Evolutionary conservation across 2,113 vertebrate genomes (phyloP).

Genomic region (Eulemur rufifrons): DNA sequence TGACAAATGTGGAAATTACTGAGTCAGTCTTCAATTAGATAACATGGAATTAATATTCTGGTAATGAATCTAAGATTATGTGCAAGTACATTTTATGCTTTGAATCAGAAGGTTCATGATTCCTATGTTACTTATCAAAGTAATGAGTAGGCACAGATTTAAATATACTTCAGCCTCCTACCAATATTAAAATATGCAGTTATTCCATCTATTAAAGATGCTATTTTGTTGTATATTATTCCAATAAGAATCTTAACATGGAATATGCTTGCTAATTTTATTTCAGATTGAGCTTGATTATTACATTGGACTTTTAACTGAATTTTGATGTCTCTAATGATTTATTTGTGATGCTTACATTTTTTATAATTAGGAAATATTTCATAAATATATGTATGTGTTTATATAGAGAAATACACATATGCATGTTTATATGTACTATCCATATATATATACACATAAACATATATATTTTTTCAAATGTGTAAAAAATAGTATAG

Average conservation of each 20-base stretch:
- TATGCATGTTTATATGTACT: neutral
- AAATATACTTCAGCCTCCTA: neutral
- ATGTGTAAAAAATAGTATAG: neutral
- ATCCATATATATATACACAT: no score
- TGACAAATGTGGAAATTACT: neutral
- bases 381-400: neutral
- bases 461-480: neutral
- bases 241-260: neutral
- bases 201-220: neutral
- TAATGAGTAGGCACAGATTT: neutral
- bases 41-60: conserved; percentile 9
- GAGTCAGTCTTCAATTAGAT: neutral
- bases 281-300: neutral
- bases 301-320: neutral
- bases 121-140: neutral
- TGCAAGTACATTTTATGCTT: neutral
- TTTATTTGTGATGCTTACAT: neutral
- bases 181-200: neutral
- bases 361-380: neutral
- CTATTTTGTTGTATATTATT: neutral
- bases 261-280: conserved; percentile 6
- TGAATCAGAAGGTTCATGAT: neutral
- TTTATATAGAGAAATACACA: neutral
- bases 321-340: neutral
- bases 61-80: neutral